Evolutionary conservation across 2,113 vertebrate species (phyloP).

Genomic region (Argyrosomus japonicus): DNA sequence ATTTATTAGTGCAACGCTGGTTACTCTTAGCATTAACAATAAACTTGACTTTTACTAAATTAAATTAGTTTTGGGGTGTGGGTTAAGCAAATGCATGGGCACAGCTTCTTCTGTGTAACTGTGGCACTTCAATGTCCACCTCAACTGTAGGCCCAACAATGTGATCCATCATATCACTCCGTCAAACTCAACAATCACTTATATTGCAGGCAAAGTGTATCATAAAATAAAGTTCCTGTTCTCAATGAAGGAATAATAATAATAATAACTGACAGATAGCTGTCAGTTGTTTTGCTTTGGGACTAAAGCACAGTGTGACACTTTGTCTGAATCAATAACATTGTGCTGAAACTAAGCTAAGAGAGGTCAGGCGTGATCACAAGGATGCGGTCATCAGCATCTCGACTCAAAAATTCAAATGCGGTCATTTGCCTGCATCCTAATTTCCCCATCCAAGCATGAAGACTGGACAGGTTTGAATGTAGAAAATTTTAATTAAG

Average conservation of each 20-base stretch:
- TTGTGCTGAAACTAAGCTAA: background rate
- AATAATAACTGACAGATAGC: background rate
- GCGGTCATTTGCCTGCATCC: slow-evolving; percentile 37
- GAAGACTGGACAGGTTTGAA: slow-evolving; percentile 42
- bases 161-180: too few relatives aligned
- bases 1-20: background rate
- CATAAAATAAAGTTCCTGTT: too few relatives aligned
- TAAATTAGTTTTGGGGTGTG: too few relatives aligned
- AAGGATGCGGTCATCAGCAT: background rate
- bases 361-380: background rate
- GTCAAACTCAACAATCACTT: too few relatives aligned
- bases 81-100: too few relatives aligned
- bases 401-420: slow-evolving; percentile 37
- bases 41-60: too few relatives aligned
- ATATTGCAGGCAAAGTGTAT: too few relatives aligned
- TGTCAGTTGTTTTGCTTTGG: background rate
- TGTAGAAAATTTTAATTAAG: slow-evolving; percentile 46
- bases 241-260: too few relatives aligned
- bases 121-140: too few relatives aligned
- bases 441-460: slow-evolving; percentile 36
- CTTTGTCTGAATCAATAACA: background rate
- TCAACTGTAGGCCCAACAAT: too few relatives aligned
- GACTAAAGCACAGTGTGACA: background rate
- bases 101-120: too few relatives aligned
- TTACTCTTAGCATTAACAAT: too few relatives aligned